Conservation (phyloP, 2,888 invertebrate species). For the Scaptomyza flava region DNA sequence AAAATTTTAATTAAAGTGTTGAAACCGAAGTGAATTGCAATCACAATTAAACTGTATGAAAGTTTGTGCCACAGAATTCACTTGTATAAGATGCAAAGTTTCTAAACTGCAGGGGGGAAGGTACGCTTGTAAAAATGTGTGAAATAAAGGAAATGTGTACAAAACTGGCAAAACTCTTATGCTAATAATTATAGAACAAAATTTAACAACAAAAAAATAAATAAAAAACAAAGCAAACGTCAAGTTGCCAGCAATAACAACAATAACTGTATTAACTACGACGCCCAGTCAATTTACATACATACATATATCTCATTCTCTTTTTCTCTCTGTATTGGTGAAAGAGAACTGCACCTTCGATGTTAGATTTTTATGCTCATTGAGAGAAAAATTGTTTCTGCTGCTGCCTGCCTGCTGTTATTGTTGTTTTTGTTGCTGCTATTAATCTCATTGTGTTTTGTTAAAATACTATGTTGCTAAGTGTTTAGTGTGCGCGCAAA, state of each 20-base stretch:
- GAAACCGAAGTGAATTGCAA: conserved; percentile 38
- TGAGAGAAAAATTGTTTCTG: conserved; percentile 40
- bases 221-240: conserved; percentile 28
- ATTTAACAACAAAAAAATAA: conserved; percentile 26
- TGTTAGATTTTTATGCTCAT: conserved; percentile 60
- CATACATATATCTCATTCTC: conserved; percentile 12
- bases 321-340: conserved; percentile 12
- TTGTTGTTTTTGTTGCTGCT: conserved; percentile 21
- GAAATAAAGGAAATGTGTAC: conserved; percentile 1
- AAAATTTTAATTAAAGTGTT: conserved; percentile 65
- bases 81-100: not conserved
- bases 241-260: conserved; percentile 34
- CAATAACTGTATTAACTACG: conserved; percentile 47
- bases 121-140: conserved; percentile 6
- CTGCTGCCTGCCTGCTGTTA: conserved; percentile 9
- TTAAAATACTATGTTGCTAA: conserved; percentile 7
- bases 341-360: conserved; percentile 54
- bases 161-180: conserved; percentile 4
- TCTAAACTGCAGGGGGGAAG: not conserved
- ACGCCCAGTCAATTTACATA: conserved; percentile 53
- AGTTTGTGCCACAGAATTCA: not conserved
- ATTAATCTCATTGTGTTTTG: conserved; percentile 35
- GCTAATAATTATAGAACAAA: conserved; percentile 15
- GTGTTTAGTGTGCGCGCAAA: conserved; percentile 26
- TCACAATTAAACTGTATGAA: conserved; percentile 9